Base-by-base conservation (phyloP, 2,888 invertebrate species). In the Cosmopolites sordidus region DNA sequence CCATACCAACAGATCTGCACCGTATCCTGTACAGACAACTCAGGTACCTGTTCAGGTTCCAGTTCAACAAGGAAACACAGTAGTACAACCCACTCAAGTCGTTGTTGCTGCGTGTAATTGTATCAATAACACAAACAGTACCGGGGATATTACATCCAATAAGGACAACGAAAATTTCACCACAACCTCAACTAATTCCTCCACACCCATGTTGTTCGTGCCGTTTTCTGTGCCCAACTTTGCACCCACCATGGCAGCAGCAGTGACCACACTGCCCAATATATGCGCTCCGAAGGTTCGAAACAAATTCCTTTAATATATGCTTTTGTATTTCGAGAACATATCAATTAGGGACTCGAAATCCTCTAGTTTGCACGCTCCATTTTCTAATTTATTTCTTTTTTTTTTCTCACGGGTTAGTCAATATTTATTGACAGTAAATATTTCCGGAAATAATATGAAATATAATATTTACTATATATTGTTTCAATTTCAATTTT, bases 161-260 rank as follows among this genome's bases (percentile, higher is more conserved):
- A 37, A 30, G 17, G 37, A 48, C 5, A 11, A 6, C 9, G 45
- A 33, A 11, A 37, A 11, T 16, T n/a, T 44, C 17, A 14, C 45
- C 22, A 47, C 55, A 15, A 53, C 56, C 14, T 56, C 58, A 16
- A 53, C 55, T 46, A 51, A 58, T 18, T 18, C 58, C 41, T 47
- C 60, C 11, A 66, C 73, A 39, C 75, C 73, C 58, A 77, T 77
- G 77, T 70, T 77, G 64, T 76, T 77, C 66, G 76, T 77, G 54
- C 77, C 77, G 48, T 75, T 75, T 62, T 69, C 74, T 51, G 72
- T 75, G 60, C 73, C 75, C 56, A 75, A 67, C 64, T 74, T 73
- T 63, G 74, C 70, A 48, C 73, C 75, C 50, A 74, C 71, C 18
- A 70, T 74, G 65, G 70, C 72, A 12, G 71, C 68, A 43, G 68